A percentile compares a stretch with the other conserved stretches of the same genome.
These are phyloP conservation scores for Apodemus sylvaticus DNA, from an alignment of 2,113 vertebrate genomes.

Conservation along the genomic window DNA sequence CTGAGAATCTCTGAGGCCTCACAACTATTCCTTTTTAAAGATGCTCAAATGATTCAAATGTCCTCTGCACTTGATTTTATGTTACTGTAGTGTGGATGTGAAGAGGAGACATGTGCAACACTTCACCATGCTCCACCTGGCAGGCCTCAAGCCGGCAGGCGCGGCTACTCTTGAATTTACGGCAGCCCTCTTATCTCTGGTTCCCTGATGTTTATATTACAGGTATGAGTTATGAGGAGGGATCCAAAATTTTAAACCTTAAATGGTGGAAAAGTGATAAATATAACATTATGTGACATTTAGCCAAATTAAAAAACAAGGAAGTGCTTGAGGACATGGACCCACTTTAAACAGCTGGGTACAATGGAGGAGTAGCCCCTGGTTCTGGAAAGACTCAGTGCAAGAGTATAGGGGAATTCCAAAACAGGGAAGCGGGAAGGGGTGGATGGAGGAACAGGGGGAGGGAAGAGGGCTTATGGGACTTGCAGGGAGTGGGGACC, in stretches of 20 bases:
- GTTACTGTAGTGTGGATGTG: background rate
- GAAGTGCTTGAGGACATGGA: background rate
- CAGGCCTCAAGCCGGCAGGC: background rate
- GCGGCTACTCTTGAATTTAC: background rate
- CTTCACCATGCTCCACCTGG: background rate
- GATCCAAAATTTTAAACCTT: background rate
- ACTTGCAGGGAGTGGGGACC: too few relatives aligned
- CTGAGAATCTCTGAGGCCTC: background rate
- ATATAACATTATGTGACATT: background rate
- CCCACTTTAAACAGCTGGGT: background rate
- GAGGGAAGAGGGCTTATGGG: too few relatives aligned
- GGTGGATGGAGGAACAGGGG: too few relatives aligned
- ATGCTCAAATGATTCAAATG: background rate
- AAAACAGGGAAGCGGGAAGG: too few relatives aligned
- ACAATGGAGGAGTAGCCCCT: too few relatives aligned
- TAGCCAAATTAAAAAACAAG: constrained; percentile 12
- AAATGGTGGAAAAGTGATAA: background rate
- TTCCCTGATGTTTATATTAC: too few relatives aligned
- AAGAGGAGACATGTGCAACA: background rate
- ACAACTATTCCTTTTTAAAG: background rate
- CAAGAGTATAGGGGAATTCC: too few relatives aligned
- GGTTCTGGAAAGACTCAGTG: too few relatives aligned
- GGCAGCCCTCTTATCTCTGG: background rate
- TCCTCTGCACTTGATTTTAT: background rate
- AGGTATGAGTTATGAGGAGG: background rate